A percentile compares a stretch with the other conserved stretches of the same genome.
These are phyloP conservation scores for Paratrypauchen microcephalus DNA, from an alignment of 2,797 vertebrate species.

Conservation along the genomic window DNA sequence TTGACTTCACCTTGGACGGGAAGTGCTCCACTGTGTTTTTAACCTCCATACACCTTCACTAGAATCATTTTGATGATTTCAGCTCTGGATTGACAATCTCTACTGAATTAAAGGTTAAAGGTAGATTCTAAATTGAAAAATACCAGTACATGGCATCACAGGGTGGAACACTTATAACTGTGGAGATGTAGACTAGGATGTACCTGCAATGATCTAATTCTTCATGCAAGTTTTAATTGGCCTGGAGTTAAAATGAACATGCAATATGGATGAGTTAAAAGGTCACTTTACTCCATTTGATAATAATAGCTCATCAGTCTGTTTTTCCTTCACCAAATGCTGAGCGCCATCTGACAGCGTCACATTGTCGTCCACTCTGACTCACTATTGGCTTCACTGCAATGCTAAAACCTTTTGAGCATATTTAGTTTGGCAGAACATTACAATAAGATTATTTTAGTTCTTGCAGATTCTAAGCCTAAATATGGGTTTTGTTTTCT, in stretches of 20 bases:
- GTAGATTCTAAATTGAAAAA: too few species aligned
- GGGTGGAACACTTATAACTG: too few species aligned
- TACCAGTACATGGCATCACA: too few species aligned
- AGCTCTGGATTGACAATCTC: too few species aligned
- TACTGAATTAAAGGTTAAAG: too few species aligned
- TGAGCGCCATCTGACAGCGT: slow-evolving; percentile 4
- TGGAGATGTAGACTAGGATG: too few species aligned
- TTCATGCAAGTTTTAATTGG: slow-evolving; percentile 23
- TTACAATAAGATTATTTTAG: not conserved
- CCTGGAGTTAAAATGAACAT: slow-evolving; percentile 45
- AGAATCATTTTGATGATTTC: too few species aligned
- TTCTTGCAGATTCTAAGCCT: not conserved
- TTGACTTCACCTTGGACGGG: too few species aligned
- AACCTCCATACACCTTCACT: too few species aligned
- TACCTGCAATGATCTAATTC: slow-evolving; percentile 23
- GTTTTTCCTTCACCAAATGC: slow-evolving; percentile 32
- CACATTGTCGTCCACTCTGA: slow-evolving; percentile 12
- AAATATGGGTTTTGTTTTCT: not conserved
- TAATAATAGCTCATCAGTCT: slow-evolving; percentile 7
- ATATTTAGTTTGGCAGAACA: slow-evolving; percentile 16
- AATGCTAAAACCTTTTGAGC: slow-evolving; percentile 25
- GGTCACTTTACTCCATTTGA: slow-evolving; percentile 14
- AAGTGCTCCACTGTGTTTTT: too few species aligned
- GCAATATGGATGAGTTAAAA: slow-evolving; percentile 21
- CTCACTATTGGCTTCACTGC: slow-evolving; percentile 17